A percentile compares a stretch with the other conserved stretches of the same genome.
phyloP scores from a whole-genome alignment of 2,888 invertebrate genomes.

The Hemistola chrysoprasaria region DNA sequence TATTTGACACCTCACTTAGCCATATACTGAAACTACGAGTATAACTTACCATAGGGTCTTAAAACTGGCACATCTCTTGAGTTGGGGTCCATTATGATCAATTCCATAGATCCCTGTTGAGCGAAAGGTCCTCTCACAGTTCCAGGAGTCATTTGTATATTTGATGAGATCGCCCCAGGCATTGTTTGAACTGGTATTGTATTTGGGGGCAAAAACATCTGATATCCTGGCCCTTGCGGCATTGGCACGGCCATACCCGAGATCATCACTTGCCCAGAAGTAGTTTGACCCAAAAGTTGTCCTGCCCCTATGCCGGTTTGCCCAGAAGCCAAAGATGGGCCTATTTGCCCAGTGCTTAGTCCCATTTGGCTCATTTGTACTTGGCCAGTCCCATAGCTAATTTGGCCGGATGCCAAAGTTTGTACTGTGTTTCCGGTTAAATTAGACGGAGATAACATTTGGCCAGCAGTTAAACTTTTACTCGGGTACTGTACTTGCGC shows the following conservation, averaged over 20 bases:
- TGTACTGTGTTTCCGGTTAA: background rate
- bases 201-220: too few species aligned
- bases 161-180: constrained; percentile 5
- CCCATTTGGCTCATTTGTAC: too few species aligned
- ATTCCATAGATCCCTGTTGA: constrained; percentile 23
- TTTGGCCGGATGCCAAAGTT: too few species aligned
- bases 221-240: constrained; percentile 3
- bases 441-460: constrained; percentile 5
- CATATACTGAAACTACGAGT: too few species aligned
- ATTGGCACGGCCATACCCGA: background rate
- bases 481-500: constrained; percentile 1
- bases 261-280: constrained; percentile 1
- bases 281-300: background rate
- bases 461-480: constrained; percentile 5
- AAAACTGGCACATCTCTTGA: constrained; percentile 16
- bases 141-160: constrained; percentile 5
- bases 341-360: constrained; percentile 1
- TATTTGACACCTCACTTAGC: too few species aligned
- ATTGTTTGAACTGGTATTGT: background rate
- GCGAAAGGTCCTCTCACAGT: constrained; percentile 3
- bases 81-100: constrained; percentile 24
- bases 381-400: too few species aligned
- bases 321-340: too few species aligned
- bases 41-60: constrained; percentile 20
- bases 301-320: background rate